These are phyloP conservation scores for Hetaerina titia DNA, from an alignment of 2,888 invertebrate species.

Conservation along the genomic window DNA sequence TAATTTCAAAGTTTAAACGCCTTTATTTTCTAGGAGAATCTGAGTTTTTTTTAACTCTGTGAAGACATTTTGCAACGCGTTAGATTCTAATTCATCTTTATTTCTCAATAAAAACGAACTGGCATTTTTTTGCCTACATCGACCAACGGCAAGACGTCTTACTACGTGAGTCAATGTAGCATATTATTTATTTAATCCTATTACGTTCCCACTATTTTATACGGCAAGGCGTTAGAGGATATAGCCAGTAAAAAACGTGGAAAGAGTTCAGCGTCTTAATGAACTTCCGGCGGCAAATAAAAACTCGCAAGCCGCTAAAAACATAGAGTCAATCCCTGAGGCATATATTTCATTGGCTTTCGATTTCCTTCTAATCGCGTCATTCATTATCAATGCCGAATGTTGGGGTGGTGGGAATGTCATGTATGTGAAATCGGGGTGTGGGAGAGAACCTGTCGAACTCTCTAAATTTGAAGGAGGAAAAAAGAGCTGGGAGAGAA, in stretches of 20 bases:
- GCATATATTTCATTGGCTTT: background rate
- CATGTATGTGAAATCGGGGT: no score
- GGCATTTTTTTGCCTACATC: background rate
- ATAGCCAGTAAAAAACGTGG: background rate
- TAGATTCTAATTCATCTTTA: background rate
- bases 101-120: background rate
- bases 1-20: no score
- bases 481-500: no score
- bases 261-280: conserved; percentile 33
- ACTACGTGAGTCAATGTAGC: background rate
- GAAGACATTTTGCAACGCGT: background rate
- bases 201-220: conserved; percentile 3
- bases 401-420: background rate
- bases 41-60: background rate
- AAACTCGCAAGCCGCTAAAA: background rate
- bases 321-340: background rate
- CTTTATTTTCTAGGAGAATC: background rate
- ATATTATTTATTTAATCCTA: conserved; percentile 37
- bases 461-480: no score
- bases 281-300: conserved; percentile 3
- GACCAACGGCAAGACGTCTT: background rate
- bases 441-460: no score
- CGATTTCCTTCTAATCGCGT: conserved; percentile 1
- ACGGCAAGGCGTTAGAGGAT: background rate
- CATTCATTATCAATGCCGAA: background rate